Conservation (phyloP, 2,113 vertebrate species). For the Dinomys branickii region DNA sequence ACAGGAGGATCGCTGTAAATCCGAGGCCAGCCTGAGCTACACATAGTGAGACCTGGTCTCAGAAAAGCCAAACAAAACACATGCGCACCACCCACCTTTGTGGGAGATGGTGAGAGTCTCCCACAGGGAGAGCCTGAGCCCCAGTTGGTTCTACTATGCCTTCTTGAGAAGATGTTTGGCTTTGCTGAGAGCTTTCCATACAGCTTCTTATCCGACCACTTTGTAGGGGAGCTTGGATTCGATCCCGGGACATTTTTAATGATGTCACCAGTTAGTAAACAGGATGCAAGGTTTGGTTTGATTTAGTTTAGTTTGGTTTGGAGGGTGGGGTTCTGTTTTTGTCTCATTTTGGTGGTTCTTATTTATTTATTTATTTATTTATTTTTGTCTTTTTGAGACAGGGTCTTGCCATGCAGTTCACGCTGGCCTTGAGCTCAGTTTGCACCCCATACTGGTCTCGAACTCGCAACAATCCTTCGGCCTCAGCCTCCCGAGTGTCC, state of each 20-base stretch:
- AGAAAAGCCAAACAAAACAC: not conserved
- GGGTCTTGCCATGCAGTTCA: too few relatives aligned
- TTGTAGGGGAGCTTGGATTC: conserved; percentile 29
- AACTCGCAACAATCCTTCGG: too few relatives aligned
- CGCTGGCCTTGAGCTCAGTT: too few relatives aligned
- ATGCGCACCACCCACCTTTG: not conserved
- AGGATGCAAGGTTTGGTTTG: not conserved
- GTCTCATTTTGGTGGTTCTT: not conserved
- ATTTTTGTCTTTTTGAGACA: too few relatives aligned
- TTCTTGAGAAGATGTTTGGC: not conserved
- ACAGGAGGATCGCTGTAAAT: not conserved
- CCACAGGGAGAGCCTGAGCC: not conserved
- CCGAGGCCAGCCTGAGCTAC: not conserved
- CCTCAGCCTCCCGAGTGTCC: too few relatives aligned
- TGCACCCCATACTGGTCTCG: too few relatives aligned
- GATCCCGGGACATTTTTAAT: conserved; percentile 12
- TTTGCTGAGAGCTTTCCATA: not conserved
- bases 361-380: too few relatives aligned
- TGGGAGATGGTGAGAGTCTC: not conserved
- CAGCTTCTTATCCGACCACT: not conserved
- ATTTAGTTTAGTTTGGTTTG: not conserved
- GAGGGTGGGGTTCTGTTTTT: not conserved
- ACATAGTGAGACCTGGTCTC: not conserved
- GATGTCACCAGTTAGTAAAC: not conserved
- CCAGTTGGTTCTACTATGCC: not conserved